Percentiles rank a stretch among this genome's conserved stretches.
Conservation (phyloP, 2,797 vertebrate species). For the Danio kyathit region DNA sequence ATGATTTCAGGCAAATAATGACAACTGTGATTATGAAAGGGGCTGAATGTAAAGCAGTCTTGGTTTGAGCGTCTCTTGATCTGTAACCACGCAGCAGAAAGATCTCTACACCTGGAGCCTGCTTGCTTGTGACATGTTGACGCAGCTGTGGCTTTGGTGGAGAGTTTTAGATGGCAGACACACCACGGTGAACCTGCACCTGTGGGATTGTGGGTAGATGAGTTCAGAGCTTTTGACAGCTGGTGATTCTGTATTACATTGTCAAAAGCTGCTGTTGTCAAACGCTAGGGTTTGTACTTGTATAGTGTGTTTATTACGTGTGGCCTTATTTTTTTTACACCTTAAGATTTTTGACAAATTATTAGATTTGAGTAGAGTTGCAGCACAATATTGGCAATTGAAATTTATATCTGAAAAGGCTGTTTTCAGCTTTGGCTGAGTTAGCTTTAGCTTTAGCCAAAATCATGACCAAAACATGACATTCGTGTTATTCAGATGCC, state of each 20-base stretch:
- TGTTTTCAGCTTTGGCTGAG: no score
- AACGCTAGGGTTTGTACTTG: background rate
- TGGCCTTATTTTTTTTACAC: background rate
- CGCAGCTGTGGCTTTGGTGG: constrained; percentile 71
- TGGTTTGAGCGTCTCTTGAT: constrained; percentile 8
- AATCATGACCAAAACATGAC: no score
- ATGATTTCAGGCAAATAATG: constrained; percentile 43
- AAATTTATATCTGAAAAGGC: no score
- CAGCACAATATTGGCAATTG: no score
- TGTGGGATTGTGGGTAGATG: constrained; percentile 59
- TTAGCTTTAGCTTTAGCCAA: no score
- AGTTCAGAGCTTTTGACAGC: constrained; percentile 34
- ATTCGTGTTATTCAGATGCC: no score
- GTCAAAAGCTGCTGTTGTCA: constrained; percentile 44
- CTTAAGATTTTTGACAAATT: no score
- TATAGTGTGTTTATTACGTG: background rate
- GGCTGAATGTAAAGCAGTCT: constrained; percentile 40
- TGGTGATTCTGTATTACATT: constrained; percentile 1
- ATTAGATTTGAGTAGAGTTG: no score
- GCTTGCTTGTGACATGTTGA: constrained; percentile 64
- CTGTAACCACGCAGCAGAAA: constrained; percentile 23
- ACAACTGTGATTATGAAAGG: constrained; percentile 3
- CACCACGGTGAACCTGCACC: constrained; percentile 72
- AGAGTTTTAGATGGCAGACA: constrained; percentile 71
- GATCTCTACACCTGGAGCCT: constrained; percentile 40